Base-by-base conservation (phyloP, 2,888 invertebrate genomes). In the Alcis repandata region DNA sequence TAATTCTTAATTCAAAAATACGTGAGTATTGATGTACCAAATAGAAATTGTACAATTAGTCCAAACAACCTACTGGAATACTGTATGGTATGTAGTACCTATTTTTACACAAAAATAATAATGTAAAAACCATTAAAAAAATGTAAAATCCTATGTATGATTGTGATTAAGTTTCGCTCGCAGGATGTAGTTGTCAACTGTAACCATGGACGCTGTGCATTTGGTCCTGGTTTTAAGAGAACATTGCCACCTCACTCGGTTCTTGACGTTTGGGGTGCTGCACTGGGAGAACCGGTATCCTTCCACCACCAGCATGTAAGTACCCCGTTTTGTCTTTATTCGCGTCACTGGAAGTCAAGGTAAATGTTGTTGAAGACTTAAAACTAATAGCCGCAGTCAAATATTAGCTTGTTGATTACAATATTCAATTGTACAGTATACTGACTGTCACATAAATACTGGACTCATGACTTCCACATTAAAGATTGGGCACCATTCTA, bases 231-330 rank as follows among this genome's bases (percentile, higher is more conserved):
- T 71, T 46, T 79, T 81, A 4, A 69, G 70, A 22, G 79, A 73
- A 58, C 82, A 83, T 17, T 72, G 70, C 82, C 82, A 82, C 8
- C 82, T 60, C 10, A 70, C 60, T 8, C 63, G 69, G 33, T 58
- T 62, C 33, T 33, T 62, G 8, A 53, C 70, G 13, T 79, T 83
- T 57, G 78, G 82, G 4, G 56, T 36, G 45, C 82, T 82, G 8
- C 84, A 81, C 67, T 79, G 84, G 13, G 86, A 82, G 71, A 88
- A 89, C 15, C 83, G 75, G 59, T 78, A 77, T 0, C 86, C 86
- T 4, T 79, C 76, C 0, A 83, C 80, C 38, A 75, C 61, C 66
- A 87, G 67, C 84, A 86, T 85, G 51, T 78, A 78, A 8, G 83
- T 87, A 7, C 87, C 87, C 54, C 84, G 78, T 1, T 69, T 68